phyloP scores from a whole-genome alignment of 1,140 invertebrate genomes.

The Bicyclus anynana region DNA sequence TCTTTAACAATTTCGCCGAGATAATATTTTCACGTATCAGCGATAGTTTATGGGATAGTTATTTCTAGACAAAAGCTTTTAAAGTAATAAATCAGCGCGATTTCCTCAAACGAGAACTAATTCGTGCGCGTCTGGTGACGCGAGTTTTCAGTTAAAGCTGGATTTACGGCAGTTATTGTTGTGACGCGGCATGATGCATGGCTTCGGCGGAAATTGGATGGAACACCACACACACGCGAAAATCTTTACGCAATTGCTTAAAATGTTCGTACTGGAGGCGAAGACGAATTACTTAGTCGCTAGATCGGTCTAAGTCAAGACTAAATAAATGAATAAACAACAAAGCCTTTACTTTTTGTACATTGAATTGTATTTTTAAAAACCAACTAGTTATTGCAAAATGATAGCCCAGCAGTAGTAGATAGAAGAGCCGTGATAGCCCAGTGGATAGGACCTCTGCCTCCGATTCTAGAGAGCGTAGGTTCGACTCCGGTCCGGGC shows the following conservation, averaged over 20 bases:
- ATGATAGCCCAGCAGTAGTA: too few relatives aligned
- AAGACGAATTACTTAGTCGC: not conserved
- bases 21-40: not conserved
- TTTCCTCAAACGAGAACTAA: slow-evolving; percentile 21
- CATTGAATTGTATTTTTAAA: too few relatives aligned
- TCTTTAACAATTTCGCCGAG: too few relatives aligned
- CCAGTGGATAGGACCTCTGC: too few relatives aligned
- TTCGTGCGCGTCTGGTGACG: slow-evolving; percentile 21
- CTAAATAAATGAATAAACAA: too few relatives aligned
- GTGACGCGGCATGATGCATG: slow-evolving; percentile 27
- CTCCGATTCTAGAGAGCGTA: too few relatives aligned
- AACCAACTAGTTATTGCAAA: too few relatives aligned
- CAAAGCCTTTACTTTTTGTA: too few relatives aligned
- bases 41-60: slow-evolving; percentile 11
- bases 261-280: not conserved
- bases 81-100: slow-evolving; percentile 23
- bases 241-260: not conserved
- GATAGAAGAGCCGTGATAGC: too few relatives aligned
- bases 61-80: slow-evolving; percentile 20
- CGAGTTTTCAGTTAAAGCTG: slow-evolving; percentile 28
- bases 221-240: not conserved
- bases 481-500: too few relatives aligned
- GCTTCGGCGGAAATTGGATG: slow-evolving; percentile 23
- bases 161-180: slow-evolving; percentile 32
- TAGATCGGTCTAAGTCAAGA: not conserved